These are phyloP conservation scores for Catharus ustulatus DNA, from an alignment of 2,797 vertebrate species.

Conservation along the genomic window DNA sequence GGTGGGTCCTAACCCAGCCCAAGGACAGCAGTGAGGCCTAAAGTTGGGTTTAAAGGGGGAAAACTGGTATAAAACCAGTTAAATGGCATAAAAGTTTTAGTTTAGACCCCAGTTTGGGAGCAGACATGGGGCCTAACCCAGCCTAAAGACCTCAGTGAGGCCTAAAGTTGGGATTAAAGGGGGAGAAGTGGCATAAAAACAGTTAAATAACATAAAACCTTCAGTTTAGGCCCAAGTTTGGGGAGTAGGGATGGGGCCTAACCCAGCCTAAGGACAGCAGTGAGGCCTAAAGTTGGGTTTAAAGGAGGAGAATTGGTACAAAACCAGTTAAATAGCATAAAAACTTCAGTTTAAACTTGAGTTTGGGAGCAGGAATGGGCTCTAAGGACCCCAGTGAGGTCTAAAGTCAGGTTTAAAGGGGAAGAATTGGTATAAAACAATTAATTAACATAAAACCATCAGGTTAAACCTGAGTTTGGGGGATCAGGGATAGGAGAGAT, in stretches of 20 bases:
- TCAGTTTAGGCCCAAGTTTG: too few species aligned
- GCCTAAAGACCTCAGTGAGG: neutral
- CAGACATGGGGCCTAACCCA: too few species aligned
- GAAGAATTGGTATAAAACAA: neutral
- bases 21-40: neutral
- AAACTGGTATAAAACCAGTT: neutral
- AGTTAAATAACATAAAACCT: too few species aligned
- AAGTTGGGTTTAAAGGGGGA: neutral
- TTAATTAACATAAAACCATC: neutral
- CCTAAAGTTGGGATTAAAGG: neutral
- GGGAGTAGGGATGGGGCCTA: neutral
- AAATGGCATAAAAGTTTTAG: too few species aligned
- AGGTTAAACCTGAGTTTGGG: neutral
- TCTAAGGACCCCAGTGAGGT: too few species aligned
- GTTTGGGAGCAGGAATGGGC: too few species aligned
- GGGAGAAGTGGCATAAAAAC: neutral
- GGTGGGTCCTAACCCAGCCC: slow-evolving; percentile 60
- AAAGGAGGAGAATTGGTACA: too few species aligned
- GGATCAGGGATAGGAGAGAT: neutral
- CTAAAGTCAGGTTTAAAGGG: neutral
- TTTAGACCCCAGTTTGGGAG: too few species aligned
- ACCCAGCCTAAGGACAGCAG: too few species aligned
- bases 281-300: too few species aligned
- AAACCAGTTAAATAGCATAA: too few species aligned
- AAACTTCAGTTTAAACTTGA: too few species aligned